Evolutionary conservation across 2,797 vertebrate genomes (phyloP).

Genomic region (Eleutherodactylus coqui): DNA sequence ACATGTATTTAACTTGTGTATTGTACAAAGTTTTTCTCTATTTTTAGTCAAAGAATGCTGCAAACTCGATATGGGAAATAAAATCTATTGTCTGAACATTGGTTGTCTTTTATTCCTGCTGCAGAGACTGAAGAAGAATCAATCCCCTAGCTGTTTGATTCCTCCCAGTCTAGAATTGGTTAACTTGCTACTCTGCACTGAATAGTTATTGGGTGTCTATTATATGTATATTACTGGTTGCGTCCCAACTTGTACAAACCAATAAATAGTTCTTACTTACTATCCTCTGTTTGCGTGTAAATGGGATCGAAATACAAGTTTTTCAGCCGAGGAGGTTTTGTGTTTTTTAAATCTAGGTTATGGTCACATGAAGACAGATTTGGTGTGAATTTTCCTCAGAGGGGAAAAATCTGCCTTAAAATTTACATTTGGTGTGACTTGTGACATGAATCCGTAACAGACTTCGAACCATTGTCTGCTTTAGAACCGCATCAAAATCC

Average conservation of each 20-base stretch:
- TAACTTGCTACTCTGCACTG: background rate
- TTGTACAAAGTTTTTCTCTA: constrained; percentile 14
- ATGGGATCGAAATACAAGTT: background rate
- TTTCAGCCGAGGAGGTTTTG: background rate
- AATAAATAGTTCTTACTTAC: constrained; percentile 45
- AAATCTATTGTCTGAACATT: background rate
- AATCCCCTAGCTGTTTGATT: too few relatives aligned
- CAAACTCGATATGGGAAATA: background rate
- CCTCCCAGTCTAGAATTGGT: background rate
- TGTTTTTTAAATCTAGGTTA: background rate
- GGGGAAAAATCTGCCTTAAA: too few relatives aligned
- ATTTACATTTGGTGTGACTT: too few relatives aligned
- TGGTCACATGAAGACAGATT: too few relatives aligned
- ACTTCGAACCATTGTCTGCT: too few relatives aligned
- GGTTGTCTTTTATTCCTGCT: background rate
- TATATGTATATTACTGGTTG: constrained; percentile 34
- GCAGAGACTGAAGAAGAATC: too few relatives aligned
- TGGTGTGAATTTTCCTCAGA: too few relatives aligned
- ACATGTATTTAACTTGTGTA: background rate
- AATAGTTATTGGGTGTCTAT: background rate
- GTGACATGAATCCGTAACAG: too few relatives aligned
- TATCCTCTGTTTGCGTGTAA: background rate
- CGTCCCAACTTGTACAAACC: constrained; percentile 16
- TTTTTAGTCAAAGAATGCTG: constrained; percentile 24
- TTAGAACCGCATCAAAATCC: too few relatives aligned